phyloP scores from a whole-genome alignment of 2,113 vertebrate species.

The Corydoras maculifer region DNA sequence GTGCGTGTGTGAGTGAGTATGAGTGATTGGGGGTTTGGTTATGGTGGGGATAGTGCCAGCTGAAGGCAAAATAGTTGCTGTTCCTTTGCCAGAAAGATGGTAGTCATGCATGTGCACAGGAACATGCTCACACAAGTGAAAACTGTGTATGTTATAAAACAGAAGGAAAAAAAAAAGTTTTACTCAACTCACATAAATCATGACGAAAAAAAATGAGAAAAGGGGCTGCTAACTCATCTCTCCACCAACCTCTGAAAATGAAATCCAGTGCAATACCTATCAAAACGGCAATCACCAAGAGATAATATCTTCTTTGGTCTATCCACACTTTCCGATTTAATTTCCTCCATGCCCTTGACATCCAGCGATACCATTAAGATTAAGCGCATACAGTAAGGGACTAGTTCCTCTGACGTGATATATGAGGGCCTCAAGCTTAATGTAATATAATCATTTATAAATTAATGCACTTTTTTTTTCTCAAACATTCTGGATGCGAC shows the following conservation, averaged over 20 bases:
- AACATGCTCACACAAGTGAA: too few relatives aligned
- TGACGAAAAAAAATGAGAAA: constrained; percentile 99
- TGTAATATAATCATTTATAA: constrained; percentile 99
- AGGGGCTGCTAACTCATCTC: constrained; percentile 99
- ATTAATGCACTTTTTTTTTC: constrained; percentile 78
- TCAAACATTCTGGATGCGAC: constrained; percentile 13
- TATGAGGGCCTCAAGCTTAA: constrained; percentile 89
- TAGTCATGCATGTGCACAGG: too few relatives aligned
- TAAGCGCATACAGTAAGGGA: constrained; percentile 93
- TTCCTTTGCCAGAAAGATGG: too few relatives aligned
- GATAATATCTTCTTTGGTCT: constrained; percentile 99
- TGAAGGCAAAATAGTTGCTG: too few relatives aligned
- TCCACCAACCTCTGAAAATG: constrained; percentile 96
- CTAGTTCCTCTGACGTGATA: constrained; percentile 87
- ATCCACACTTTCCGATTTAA: constrained; percentile 99
- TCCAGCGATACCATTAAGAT: constrained; percentile 99
- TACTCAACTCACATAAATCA: constrained; percentile 99
- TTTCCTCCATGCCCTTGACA: constrained; percentile 99
- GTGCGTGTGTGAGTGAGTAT: background rate
- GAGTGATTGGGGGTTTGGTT: background rate
- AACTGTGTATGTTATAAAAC: constrained; percentile 14
- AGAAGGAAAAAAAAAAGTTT: constrained; percentile 80
- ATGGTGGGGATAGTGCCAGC: too few relatives aligned
- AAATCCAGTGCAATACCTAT: constrained; percentile 99
- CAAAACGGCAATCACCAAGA: constrained; percentile 99